Evolutionary conservation across 2,888 invertebrate species (phyloP).

Genomic region (Plagodis pulveraria): DNA sequence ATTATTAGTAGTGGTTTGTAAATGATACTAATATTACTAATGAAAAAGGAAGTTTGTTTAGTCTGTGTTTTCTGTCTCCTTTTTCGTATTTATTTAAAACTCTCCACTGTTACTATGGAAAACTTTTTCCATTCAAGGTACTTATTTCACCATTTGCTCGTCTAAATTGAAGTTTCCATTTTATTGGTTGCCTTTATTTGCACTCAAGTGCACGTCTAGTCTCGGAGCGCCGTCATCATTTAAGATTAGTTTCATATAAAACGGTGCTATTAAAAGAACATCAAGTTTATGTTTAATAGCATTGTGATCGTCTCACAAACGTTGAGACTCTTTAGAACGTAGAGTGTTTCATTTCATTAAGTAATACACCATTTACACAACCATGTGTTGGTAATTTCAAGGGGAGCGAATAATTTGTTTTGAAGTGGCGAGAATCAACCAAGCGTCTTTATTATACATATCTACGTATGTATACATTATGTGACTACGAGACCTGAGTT

Average conservation of each 20-base stretch:
- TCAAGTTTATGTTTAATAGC: constrained; percentile 56
- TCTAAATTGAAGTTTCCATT: constrained; percentile 8
- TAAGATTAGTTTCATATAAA: constrained; percentile 57
- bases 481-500: background rate
- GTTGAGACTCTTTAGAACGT: constrained; percentile 40
- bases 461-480: constrained; percentile 1
- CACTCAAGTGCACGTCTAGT: constrained; percentile 43
- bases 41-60: too few species aligned
- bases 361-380: constrained; percentile 28
- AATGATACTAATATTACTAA: too few species aligned
- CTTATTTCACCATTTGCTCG: constrained; percentile 8
- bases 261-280: constrained; percentile 52
- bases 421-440: constrained; percentile 28
- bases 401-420: constrained; percentile 33
- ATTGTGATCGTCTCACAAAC: constrained; percentile 37
- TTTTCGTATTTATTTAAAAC: too few species aligned
- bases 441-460: constrained; percentile 13
- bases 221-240: constrained; percentile 47
- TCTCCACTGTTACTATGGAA: too few species aligned
- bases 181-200: constrained; percentile 37
- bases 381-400: constrained; percentile 20
- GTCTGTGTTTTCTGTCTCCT: too few species aligned
- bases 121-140: constrained; percentile 1
- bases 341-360: constrained; percentile 42
- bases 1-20: too few species aligned